phyloP scores from a whole-genome alignment of 2,113 vertebrate species.

The Hystrix brachyura region DNA sequence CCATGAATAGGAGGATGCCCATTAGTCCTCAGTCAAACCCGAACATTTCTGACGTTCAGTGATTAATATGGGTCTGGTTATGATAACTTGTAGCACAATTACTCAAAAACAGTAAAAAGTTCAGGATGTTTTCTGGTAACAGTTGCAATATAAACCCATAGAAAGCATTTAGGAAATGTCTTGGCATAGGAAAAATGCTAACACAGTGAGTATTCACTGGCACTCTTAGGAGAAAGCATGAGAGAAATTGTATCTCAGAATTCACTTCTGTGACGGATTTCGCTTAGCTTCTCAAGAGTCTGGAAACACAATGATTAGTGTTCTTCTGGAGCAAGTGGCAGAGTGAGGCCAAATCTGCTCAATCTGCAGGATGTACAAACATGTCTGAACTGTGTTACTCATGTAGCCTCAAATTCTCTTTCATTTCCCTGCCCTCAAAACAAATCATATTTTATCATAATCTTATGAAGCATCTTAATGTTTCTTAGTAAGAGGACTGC shows the following conservation, averaged over 20 bases:
- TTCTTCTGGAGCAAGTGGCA: not conserved
- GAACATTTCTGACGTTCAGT: not conserved
- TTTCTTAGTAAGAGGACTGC: not conserved
- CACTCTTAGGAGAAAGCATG: not conserved
- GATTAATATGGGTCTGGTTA: not conserved
- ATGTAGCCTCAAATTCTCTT: not conserved
- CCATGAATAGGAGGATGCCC: no score
- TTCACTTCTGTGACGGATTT: not conserved
- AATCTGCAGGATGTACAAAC: not conserved
- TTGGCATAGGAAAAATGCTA: not conserved
- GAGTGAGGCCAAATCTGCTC: not conserved
- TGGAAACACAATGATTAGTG: not conserved
- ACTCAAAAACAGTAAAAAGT: not conserved
- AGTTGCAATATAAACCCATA: not conserved
- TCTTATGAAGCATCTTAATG: not conserved
- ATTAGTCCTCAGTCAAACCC: not conserved
- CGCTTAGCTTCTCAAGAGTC: not conserved
- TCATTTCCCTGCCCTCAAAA: slow-evolving; percentile 1
- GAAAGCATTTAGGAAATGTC: not conserved
- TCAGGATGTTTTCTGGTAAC: no score
- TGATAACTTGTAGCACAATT: not conserved
- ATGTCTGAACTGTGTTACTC: not conserved
- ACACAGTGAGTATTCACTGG: not conserved
- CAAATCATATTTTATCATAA: not conserved
- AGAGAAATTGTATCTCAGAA: not conserved